A percentile compares a stretch with the other conserved stretches of the same genome.
phyloP scores from a whole-genome alignment of 2,113 vertebrate genomes.

The Scophthalmus maximus region DNA sequence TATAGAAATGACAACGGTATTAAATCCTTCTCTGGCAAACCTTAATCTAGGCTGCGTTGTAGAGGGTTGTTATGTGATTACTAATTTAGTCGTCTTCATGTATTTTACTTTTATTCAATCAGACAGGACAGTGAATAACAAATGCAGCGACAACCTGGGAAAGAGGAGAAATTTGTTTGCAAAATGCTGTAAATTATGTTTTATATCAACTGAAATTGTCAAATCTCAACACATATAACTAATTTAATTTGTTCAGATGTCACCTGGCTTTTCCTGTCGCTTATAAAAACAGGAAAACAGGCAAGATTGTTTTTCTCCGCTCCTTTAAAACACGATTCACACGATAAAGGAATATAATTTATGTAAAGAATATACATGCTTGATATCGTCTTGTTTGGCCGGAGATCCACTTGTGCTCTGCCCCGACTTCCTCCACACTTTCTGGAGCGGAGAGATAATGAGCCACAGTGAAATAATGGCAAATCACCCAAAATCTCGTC shows the following conservation, averaged over 20 bases:
- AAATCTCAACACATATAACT: too few relatives aligned
- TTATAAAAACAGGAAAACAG: background rate
- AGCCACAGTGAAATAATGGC: conserved; percentile 15
- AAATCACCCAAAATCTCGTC: conserved; percentile 45
- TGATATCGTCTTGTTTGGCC: too few relatives aligned
- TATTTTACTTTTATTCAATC: too few relatives aligned
- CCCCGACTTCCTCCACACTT: background rate
- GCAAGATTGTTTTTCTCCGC: too few relatives aligned
- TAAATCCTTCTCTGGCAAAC: conserved; percentile 30
- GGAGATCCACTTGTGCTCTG: background rate
- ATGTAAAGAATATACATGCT: too few relatives aligned
- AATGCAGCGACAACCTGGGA: too few relatives aligned
- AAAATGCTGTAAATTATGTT: background rate
- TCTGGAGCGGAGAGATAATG: conserved; percentile 26
- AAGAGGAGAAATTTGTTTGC: too few relatives aligned
- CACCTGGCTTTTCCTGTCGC: background rate
- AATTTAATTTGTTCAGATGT: background rate
- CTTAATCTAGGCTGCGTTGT: background rate
- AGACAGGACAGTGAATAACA: too few relatives aligned
- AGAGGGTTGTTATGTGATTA: background rate
- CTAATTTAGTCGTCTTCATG: background rate
- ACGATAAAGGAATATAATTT: background rate
- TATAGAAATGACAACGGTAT: conserved; percentile 17
- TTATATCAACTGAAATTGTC: too few relatives aligned
- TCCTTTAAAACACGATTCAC: too few relatives aligned